phyloP scores from a whole-genome alignment of 2,888 invertebrate species.

The Diaperis boleti region DNA sequence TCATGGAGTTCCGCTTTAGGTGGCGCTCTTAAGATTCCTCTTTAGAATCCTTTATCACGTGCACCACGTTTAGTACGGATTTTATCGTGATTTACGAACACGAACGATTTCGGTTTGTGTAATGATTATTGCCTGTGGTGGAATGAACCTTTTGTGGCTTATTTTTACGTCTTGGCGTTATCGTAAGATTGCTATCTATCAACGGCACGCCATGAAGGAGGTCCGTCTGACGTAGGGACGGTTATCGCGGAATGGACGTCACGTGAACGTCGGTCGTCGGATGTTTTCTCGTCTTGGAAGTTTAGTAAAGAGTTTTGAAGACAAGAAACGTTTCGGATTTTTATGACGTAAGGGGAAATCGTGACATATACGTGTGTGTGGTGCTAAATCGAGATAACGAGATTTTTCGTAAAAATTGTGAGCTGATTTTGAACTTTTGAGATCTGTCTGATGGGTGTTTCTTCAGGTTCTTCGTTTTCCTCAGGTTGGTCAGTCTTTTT shows the following conservation, averaged over 20 bases:
- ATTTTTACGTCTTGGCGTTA: conserved; percentile 4
- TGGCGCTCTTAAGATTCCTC: conserved; percentile 25
- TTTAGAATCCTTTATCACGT: conserved; percentile 22
- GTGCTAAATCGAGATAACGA: no score
- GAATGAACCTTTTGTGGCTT: conserved; percentile 14
- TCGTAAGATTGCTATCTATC: background rate
- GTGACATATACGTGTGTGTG: no score
- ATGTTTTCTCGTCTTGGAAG: no score
- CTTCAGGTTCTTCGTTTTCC: no score
- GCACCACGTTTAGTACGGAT: conserved; percentile 23
- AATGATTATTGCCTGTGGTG: conserved; percentile 13
- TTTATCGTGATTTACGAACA: conserved; percentile 30
- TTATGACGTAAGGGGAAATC: no score
- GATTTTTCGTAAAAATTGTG: no score
- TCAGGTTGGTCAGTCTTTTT: no score
- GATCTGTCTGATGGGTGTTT: no score
- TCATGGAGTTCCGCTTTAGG: conserved; percentile 20
- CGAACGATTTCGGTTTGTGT: conserved; percentile 11
- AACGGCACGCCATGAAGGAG: background rate
- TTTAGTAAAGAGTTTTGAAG: no score
- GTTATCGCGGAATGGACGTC: background rate
- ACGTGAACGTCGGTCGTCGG: background rate
- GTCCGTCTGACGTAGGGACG: background rate
- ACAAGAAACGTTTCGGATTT: no score
- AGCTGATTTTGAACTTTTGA: no score